Base-by-base conservation (phyloP, 1,140 invertebrate species). In the Uloborus diversus region DNA sequence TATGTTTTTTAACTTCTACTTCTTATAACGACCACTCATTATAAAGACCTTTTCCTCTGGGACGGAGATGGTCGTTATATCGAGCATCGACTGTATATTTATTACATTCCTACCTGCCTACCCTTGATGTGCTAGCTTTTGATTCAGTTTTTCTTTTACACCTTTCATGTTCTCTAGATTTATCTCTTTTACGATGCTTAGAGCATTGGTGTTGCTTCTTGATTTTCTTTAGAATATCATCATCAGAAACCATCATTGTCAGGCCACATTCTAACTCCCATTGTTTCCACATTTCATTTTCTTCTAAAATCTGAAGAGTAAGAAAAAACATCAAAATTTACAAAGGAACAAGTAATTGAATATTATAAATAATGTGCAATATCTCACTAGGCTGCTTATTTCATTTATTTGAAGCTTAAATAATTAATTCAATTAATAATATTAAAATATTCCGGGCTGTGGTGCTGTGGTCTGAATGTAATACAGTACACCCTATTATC, bases 241-340 rank as follows among this genome's bases (percentile, higher is more conserved):
- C 80, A 53, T 83, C 82, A 28, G 82, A 83, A 25, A 83, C 82
- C 78, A 84, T 84, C 69, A 81, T 82, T 17, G 79, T 82, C 14
- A 78, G 42, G 64, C 80, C 70, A 81, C 73, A 35, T 83, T 84
- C 73, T 28, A 71, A 25, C 66, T 84, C 65, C 83, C 82, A 81
- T 73, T 84, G 84, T 71, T 82, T 82, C 86, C 86, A 87, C 86
- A 87, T 87, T 23, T 86, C 85, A 30, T 83, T 79, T 81, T 86
- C 86, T 68, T 87, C 86, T n/a, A 86, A 81, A 53, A 86, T 82
- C 86, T 87, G 70, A 11, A 49, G 20, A 33, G 17, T 64, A n/a
- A 33, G 57, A 76, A 65, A 66, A 23, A 62, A 78, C 14, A 35
- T 2, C 47, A 51, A 61, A 56, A 57, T 32, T 4, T 70, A 11